These are phyloP conservation scores for Drosophila santomea DNA, from an alignment of 1,140 invertebrate species.

Conservation along the genomic window DNA sequence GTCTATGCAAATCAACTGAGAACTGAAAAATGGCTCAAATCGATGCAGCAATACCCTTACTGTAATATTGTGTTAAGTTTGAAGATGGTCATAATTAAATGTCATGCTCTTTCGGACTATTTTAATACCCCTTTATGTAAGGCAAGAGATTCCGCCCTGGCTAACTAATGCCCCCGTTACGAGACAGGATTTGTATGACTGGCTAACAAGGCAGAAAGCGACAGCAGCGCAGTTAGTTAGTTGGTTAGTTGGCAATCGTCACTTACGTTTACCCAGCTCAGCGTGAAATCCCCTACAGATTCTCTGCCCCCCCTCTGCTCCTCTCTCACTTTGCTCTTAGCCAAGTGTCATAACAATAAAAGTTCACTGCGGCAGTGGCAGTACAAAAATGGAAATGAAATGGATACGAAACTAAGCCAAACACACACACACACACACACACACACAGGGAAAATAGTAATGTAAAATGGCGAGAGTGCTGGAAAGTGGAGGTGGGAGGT, in stretches of 20 bases:
- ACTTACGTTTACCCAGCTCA: constrained; percentile 41
- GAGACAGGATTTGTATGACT: constrained; percentile 20
- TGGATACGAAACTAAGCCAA: constrained; percentile 38
- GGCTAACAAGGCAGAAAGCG: constrained; percentile 47
- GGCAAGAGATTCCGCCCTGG: background rate
- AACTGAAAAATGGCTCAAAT: constrained; percentile 2
- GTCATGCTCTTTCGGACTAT: no score
- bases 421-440: constrained; percentile 10
- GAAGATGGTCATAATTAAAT: no score
- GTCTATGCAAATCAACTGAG: constrained; percentile 64
- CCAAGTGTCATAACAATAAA: constrained; percentile 74
- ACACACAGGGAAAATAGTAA: constrained; percentile 1
- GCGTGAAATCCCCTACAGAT: constrained; percentile 19
- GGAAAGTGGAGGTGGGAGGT: background rate
- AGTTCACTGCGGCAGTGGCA: constrained; percentile 60
- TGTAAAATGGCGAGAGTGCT: background rate
- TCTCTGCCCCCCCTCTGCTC: background rate
- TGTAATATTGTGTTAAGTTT: background rate
- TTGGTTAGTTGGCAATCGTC: constrained; percentile 72
- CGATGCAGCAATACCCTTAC: background rate
- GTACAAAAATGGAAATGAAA: constrained; percentile 68
- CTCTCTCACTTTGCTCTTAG: constrained; percentile 22
- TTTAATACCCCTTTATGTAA: no score
- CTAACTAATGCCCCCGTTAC: background rate
- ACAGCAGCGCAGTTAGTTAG: constrained; percentile 60